Evolutionary conservation across 2,113 vertebrate genomes (phyloP), one percentile per base, ranked within the genome.

Genomic region (Colinus virginianus): DNA sequence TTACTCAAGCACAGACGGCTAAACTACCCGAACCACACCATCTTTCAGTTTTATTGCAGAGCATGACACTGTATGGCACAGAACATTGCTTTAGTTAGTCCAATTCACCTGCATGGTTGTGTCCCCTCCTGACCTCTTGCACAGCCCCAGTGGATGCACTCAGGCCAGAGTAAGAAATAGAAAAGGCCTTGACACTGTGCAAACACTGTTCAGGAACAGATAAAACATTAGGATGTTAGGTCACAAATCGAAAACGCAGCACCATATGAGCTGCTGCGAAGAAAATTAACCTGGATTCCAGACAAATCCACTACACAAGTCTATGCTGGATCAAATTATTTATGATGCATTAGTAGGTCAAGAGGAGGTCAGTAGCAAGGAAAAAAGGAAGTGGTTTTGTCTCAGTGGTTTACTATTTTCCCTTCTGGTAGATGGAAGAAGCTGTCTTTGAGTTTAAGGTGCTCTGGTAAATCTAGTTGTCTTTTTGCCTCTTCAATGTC

Each of bases 401-500:
- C 90, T 98, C 95, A 98, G 93, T 98, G 98, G 81, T 99, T 99
- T 84, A 98, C 91, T 90, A 98, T 97, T 89, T 97, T 97, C 92
- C 91, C 94, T 88, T 95, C 84, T 6, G 86, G 40, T 18, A 97
- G 93, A 68, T 91, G 98, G 95, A 99, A 98, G 93, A 99, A 99
- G 90, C 97, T 98, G 88, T 98, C 97, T 96, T 97, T 98, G 64
- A 99, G 91, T 95, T 98, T 98, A 87, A 97, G 92, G 90, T 98
- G 97, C 93, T 99, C 98, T 67, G 98, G 98, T 64, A 98, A 97
- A 87, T 99, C 98, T 77, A 99, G 97, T 48, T 93, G 97, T 71
- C 87, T 93, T 92, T 98, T 98, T 71, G 98, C 98, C 95, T 98
- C 98, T 76, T 98, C 98, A 40, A 98, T 98, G 96, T 99, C 99